Conservation (phyloP, 2,113 vertebrate genomes). For the Catagonus wagneri region DNA sequence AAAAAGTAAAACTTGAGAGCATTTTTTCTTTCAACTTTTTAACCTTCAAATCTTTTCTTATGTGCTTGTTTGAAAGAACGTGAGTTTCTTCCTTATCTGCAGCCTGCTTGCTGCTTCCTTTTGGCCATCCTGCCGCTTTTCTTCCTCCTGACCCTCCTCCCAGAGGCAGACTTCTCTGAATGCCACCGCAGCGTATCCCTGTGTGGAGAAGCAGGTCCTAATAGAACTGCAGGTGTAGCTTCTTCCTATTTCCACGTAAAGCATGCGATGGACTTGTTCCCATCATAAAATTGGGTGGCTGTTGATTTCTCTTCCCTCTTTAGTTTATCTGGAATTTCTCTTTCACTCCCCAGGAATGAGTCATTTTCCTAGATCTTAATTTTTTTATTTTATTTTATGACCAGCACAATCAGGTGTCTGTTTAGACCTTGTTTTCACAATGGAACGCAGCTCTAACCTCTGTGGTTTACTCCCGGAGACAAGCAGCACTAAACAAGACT, state of each 20-base stretch:
- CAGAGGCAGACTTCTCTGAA: not conserved
- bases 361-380: constrained; percentile 29
- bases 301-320: not conserved
- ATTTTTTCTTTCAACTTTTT: not conserved
- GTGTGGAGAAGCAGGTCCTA: not conserved
- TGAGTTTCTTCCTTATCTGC: not conserved
- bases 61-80: not conserved
- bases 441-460: not conserved
- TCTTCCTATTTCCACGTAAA: not conserved
- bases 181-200: accelerated
- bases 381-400: constrained; percentile 34
- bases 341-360: not conserved
- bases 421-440: not conserved
- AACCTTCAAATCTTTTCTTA: not conserved
- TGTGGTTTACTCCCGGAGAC: not conserved
- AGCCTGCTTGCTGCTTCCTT: not conserved
- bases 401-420: not conserved
- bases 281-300: not conserved
- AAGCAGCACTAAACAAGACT: not conserved
- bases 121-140: not conserved
- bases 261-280: not conserved
- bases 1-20: not conserved
- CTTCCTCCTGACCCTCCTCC: not conserved
- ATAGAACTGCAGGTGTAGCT: not conserved
- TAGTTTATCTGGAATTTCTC: not conserved